Percentiles rank a stretch among this genome's conserved stretches.
Conservation (phyloP, 2,113 vertebrate species). For the Stegastes partitus region DNA sequence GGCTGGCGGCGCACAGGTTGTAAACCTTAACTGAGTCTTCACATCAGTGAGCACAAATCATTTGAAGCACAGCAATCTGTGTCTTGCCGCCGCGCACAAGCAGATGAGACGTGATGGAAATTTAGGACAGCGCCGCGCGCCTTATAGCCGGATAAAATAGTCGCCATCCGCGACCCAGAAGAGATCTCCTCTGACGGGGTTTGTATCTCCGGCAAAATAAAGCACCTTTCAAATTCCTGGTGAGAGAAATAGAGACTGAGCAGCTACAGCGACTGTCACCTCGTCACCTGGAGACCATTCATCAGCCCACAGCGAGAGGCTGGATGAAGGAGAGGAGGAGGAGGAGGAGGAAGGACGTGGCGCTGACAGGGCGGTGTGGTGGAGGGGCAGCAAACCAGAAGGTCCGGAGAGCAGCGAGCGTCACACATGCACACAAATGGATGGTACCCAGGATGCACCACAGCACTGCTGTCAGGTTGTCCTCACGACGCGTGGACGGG, state of each 20-base stretch:
- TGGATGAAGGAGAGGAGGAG: not conserved
- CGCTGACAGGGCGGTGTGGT: conserved; percentile 51
- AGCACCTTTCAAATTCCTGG: conserved; percentile 48
- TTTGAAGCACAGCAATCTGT: not conserved
- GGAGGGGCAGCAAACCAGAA: conserved; percentile 52
- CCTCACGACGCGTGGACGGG: conserved; percentile 20
- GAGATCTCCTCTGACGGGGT: conserved; percentile 12
- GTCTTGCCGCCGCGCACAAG: not conserved
- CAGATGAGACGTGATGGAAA: conserved; percentile 15
- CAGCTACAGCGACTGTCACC: conserved; percentile 61
- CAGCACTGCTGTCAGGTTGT: conserved; percentile 23
- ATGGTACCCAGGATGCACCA: conserved; percentile 39
- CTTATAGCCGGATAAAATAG: not conserved
- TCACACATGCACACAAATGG: conserved; percentile 45
- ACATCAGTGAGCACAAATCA: conserved; percentile 24
- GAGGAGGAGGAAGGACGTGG: conserved; percentile 7
- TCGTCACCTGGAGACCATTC: conserved; percentile 64
- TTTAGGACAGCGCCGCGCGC: not conserved
- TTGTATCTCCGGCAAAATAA: conserved; percentile 43
- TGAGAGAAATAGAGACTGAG: conserved; percentile 56
- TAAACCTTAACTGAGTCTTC: conserved; percentile 20
- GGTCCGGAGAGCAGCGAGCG: conserved; percentile 50
- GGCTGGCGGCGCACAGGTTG: not conserved
- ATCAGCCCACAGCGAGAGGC: conserved; percentile 54
- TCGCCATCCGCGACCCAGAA: not conserved